phyloP scores from a whole-genome alignment of 2,888 invertebrate species.

The Tupiocoris notatus region DNA sequence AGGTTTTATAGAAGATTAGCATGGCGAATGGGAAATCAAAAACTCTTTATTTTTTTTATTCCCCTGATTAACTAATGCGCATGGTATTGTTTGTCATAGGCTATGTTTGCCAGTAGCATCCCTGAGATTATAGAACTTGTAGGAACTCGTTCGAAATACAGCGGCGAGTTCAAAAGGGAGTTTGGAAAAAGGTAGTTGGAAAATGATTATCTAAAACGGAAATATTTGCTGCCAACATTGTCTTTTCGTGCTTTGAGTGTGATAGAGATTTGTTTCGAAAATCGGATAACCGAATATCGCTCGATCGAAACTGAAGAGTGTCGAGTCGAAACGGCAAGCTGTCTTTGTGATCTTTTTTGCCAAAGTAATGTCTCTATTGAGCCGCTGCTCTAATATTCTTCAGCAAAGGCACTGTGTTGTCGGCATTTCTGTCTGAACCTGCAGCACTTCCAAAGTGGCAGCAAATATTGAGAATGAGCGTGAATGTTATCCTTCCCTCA shows the following conservation, averaged over 20 bases:
- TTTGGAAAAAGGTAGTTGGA: constrained; percentile 90
- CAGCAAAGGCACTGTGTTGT: not conserved
- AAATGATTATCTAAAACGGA: constrained; percentile 10
- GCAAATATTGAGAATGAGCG: constrained; percentile 36
- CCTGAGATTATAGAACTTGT: constrained; percentile 99
- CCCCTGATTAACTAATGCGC: constrained; percentile 45
- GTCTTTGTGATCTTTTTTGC: constrained; percentile 1
- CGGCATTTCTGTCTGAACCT: too few species aligned
- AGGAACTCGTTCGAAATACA: constrained; percentile 99
- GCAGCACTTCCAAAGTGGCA: not conserved
- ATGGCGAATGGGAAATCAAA: too few species aligned
- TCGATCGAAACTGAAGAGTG: too few species aligned
- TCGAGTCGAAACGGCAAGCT: too few species aligned
- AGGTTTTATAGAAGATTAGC: too few species aligned
- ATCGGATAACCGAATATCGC: too few species aligned
- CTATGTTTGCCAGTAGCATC: constrained; percentile 99
- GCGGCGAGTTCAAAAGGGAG: constrained; percentile 98
- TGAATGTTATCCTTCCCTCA: constrained; percentile 10
- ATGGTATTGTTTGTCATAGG: constrained; percentile 73
- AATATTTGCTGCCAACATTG: constrained; percentile 46
- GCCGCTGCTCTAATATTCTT: not conserved
- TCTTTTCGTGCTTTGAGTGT: constrained; percentile 14
- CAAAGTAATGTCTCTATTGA: not conserved
- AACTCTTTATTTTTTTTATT: not conserved
- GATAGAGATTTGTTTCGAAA: too few species aligned